These are phyloP conservation scores for Salvelinus namaycush DNA, from an alignment of 2,113 vertebrate genomes.

Conservation along the genomic window DNA sequence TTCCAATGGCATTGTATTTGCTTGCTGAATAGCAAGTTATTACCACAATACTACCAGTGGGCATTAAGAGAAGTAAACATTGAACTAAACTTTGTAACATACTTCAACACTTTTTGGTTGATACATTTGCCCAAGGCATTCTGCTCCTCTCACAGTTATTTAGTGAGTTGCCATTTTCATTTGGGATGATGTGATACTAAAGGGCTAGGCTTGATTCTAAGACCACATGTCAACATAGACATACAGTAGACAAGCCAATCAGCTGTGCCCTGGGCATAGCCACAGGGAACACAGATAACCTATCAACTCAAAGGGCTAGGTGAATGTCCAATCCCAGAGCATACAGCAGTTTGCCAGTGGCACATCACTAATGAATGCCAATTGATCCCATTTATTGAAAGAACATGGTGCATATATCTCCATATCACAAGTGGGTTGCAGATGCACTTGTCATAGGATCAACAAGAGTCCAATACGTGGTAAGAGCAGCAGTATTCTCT, in stretches of 20 bases:
- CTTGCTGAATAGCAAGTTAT: neutral
- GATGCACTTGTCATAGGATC: neutral
- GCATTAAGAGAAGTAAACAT: too few relatives aligned
- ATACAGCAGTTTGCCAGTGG: neutral
- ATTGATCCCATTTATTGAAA: neutral
- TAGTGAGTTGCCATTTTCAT: constrained; percentile 23
- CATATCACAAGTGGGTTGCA: neutral
- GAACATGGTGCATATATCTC: neutral
- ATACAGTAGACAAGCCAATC: constrained; percentile 12
- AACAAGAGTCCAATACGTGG: neutral
- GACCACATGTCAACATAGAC: constrained; percentile 12
- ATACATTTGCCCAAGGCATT: too few relatives aligned
- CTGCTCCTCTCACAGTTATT: constrained; percentile 13
- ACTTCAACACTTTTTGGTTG: too few relatives aligned
- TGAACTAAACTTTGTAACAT: neutral
- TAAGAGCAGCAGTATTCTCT: constrained; percentile 36
- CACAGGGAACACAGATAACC: constrained; percentile 10
- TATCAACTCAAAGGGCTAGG: constrained; percentile 33
- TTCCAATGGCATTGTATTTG: neutral
- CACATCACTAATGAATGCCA: neutral
- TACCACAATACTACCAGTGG: too few relatives aligned
- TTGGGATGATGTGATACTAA: constrained; percentile 43
- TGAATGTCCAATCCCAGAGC: constrained; percentile 18
- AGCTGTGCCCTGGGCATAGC: neutral
- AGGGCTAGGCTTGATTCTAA: constrained; percentile 49